These are phyloP conservation scores for Pogoniulus pusillus DNA, from an alignment of 2,797 vertebrate genomes.

Conservation along the genomic window DNA sequence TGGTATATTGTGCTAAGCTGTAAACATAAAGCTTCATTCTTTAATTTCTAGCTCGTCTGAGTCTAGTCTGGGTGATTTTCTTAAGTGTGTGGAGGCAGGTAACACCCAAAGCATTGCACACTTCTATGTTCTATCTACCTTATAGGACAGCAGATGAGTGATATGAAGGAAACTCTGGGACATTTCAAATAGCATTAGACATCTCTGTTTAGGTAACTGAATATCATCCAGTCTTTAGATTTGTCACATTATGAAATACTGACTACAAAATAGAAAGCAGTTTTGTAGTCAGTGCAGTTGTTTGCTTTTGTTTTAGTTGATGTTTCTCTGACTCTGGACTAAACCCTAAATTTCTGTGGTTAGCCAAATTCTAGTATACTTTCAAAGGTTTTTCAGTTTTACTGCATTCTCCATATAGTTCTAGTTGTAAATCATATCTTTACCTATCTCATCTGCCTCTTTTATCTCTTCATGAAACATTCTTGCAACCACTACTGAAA, in stretches of 20 bases:
- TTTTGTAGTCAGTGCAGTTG: background rate
- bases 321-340: background rate
- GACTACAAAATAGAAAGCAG: background rate
- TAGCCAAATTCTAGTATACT: background rate
- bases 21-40: too few species aligned
- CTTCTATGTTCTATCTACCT: background rate
- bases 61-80: too few species aligned
- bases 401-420: background rate
- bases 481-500: background rate
- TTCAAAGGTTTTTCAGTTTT: slow-evolving; percentile 1
- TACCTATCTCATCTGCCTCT: background rate
- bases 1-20: too few species aligned
- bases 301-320: background rate
- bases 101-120: too few species aligned
- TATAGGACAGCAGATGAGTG: background rate
- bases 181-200: background rate
- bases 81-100: too few species aligned
- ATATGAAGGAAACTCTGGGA: background rate
- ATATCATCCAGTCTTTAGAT: background rate
- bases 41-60: too few species aligned
- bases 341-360: background rate
- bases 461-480: background rate
- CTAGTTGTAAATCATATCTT: background rate
- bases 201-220: background rate
- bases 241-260: background rate